A percentile compares a stretch with the other conserved stretches of the same genome.
Evolutionary conservation across 2,113 vertebrate species (phyloP).

Genomic region (Syngnathus scovelli): DNA sequence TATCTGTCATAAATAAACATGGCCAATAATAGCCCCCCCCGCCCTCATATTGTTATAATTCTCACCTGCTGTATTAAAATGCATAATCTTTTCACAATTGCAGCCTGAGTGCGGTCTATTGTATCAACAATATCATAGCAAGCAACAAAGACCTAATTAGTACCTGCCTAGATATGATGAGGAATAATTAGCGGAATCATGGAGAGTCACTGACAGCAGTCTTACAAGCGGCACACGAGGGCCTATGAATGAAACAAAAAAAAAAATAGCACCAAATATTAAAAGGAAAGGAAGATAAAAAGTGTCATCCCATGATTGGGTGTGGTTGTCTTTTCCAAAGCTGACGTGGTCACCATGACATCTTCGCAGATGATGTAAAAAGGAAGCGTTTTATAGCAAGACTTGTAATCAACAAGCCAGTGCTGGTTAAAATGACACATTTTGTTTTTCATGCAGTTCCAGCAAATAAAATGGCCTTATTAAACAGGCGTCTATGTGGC

Average conservation of each 20-base stretch:
- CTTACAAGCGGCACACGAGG: conserved; percentile 41
- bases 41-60: conserved; percentile 41
- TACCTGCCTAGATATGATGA: conserved; percentile 71
- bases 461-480: conserved; percentile 53
- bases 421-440: conserved; percentile 45
- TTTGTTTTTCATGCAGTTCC: conserved; percentile 38
- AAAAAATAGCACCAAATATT: background rate
- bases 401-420: conserved; percentile 31
- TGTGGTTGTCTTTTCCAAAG: conserved; percentile 12
- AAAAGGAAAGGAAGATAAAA: no score
- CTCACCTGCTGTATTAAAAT: conserved; percentile 56
- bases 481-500: conserved; percentile 34
- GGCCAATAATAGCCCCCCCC: conserved; percentile 18
- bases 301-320: conserved; percentile 19
- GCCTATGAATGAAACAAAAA: conserved; percentile 32
- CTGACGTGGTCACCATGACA: conserved; percentile 43
- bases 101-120: conserved; percentile 63
- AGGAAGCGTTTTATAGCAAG: conserved; percentile 14
- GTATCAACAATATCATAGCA: conserved; percentile 66
- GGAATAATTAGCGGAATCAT: conserved; percentile 65
- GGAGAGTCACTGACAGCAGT: conserved; percentile 55
- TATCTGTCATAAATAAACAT: conserved; percentile 52
- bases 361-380: conserved; percentile 24
- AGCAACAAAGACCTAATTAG: conserved; percentile 72
- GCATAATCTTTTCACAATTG: conserved; percentile 63